phyloP scores from a whole-genome alignment of 2,797 vertebrate species.

The Labroides dimidiatus region DNA sequence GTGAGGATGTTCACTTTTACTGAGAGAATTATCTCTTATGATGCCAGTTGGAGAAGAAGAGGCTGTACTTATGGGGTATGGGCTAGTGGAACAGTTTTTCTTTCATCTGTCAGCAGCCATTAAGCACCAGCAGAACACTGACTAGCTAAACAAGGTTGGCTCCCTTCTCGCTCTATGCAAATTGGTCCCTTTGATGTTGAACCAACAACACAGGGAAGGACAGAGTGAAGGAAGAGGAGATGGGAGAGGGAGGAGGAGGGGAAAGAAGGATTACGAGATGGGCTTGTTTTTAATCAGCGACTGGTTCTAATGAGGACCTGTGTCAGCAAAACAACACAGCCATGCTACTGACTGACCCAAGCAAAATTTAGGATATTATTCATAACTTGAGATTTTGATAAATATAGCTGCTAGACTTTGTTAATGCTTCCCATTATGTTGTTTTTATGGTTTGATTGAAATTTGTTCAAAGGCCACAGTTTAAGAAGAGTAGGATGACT shows the following conservation, averaged over 20 bases:
- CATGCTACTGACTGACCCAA: conserved; percentile 52
- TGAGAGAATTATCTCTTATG: conserved; percentile 43
- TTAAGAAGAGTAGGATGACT: too few species aligned
- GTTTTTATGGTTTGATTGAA: conserved; percentile 19
- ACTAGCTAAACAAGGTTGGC: conserved; percentile 69
- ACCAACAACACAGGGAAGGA: conserved; percentile 63
- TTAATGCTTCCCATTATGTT: conserved; percentile 38
- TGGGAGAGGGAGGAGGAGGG: background rate
- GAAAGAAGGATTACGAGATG: conserved; percentile 37
- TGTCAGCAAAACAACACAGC: conserved; percentile 64
- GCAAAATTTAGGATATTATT: conserved; percentile 42
- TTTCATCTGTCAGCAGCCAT: conserved; percentile 76
- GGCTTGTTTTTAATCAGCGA: conserved; percentile 64
- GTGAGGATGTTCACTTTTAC: conserved; percentile 40
- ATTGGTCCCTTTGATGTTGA: conserved; percentile 76
- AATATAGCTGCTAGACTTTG: conserved; percentile 38
- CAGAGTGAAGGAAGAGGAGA: conserved; percentile 42
- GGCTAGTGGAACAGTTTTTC: conserved; percentile 50
- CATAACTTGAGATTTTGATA: conserved; percentile 22
- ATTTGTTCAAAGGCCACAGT: too few species aligned
- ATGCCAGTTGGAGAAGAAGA: conserved; percentile 34
- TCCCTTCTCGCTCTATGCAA: conserved; percentile 68
- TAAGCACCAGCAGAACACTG: conserved; percentile 58
- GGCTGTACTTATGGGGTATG: conserved; percentile 57
- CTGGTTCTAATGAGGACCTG: conserved; percentile 67